Conservation (phyloP, 2,888 invertebrate species). For the Lacanobia wlatinum region DNA sequence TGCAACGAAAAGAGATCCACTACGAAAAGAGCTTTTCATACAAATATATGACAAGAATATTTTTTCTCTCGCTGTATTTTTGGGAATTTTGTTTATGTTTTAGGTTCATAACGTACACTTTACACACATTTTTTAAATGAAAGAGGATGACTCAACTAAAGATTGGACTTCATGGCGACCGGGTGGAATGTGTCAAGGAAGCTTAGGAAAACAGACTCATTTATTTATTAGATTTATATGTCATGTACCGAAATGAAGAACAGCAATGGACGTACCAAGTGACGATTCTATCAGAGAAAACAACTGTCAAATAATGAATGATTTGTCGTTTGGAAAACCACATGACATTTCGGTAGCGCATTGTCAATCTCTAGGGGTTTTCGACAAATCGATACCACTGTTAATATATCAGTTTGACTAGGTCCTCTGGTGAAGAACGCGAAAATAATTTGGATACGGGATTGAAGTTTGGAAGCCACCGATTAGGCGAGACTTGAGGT, state of each 20-base stretch:
- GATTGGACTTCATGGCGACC: background rate
- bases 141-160: constrained; percentile 2
- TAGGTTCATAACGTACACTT: background rate
- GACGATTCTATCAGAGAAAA: too few species aligned
- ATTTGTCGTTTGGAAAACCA: too few species aligned
- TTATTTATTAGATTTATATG: background rate
- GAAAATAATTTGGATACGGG: background rate
- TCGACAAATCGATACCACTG: too few species aligned
- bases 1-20: constrained; percentile 3
- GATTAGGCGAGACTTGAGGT: background rate
- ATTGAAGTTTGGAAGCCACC: background rate
- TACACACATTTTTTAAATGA: constrained; percentile 11
- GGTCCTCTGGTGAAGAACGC: background rate
- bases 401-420: background rate
- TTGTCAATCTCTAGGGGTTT: background rate
- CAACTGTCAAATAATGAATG: too few species aligned
- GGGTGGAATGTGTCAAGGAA: background rate
- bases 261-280: too few species aligned
- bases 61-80: background rate
- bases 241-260: too few species aligned
- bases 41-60: background rate
- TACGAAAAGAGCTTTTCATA: constrained; percentile 37
- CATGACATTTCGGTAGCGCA: background rate
- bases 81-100: constrained; percentile 5
- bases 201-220: background rate